A percentile compares a stretch with the other conserved stretches of the same genome.
Evolutionary conservation across 2,797 vertebrate species (phyloP).

Genomic region (Spinus pinus): DNA sequence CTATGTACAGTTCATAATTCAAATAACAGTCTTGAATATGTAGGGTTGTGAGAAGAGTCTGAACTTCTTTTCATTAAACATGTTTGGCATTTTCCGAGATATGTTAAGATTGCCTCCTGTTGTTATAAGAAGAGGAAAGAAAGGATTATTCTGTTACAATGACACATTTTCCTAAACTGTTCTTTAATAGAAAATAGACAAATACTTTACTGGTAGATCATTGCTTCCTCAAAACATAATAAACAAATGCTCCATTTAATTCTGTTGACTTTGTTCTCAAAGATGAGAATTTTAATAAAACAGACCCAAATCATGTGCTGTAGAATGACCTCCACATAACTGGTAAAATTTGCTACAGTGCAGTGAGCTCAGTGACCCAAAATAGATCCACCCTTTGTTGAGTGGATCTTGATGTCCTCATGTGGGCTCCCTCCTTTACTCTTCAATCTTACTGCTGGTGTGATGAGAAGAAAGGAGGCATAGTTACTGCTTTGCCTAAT

Average conservation of each 20-base stretch:
- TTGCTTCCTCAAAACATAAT: slow-evolving; percentile 8
- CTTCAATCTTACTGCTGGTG: background rate
- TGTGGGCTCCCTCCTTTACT: background rate
- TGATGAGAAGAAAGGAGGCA: background rate
- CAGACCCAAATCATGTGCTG: background rate
- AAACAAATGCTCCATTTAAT: slow-evolving; percentile 38
- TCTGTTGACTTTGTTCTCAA: slow-evolving; percentile 36
- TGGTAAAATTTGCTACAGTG: background rate
- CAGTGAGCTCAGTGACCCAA: background rate
- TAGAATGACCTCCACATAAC: background rate
- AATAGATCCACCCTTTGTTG: background rate
- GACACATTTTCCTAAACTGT: background rate
- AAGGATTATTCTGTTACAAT: background rate
- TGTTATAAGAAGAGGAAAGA: slow-evolving; percentile 2
- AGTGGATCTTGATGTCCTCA: background rate
- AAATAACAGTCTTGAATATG: background rate
- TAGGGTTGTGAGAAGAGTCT: slow-evolving; percentile 66
- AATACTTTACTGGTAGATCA: background rate
- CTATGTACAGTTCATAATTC: slow-evolving; percentile 11
- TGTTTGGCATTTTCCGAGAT: slow-evolving; percentile 41
- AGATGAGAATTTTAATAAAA: background rate
- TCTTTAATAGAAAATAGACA: slow-evolving; percentile 24
- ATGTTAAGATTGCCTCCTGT: slow-evolving; percentile 1
- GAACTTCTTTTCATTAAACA: slow-evolving; percentile 60
- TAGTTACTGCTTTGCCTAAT: background rate